Base-by-base conservation (phyloP, 2,797 vertebrate genomes). In the Myotis planiceps region DNA sequence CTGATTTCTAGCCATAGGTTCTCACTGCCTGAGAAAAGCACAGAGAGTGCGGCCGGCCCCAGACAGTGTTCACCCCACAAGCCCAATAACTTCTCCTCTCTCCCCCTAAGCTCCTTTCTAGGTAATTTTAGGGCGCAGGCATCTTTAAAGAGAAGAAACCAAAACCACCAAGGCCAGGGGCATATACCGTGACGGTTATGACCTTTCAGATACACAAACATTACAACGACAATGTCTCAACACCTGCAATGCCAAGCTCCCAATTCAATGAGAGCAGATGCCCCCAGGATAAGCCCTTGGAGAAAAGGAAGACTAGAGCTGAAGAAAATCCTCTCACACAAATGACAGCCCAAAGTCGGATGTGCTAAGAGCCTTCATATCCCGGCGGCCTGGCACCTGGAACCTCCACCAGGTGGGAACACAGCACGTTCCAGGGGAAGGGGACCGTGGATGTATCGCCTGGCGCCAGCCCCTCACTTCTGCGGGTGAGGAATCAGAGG, bases 121-220 rank as follows among this genome's bases (percentile, higher is more conserved):
- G 71, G 92, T 60, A 81, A 84, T n/a, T 93, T 39, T 68, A 29
- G 49, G 39, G 39, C 74, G 72, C 19, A 51, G 4, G 27, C n/a
- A 55, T 65, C 81, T 78, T 88, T 74, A 80, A 88, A 88, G 42
- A 85, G 29, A 91, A 10, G 42, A 94, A 90, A 85, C 18, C 29
- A 86, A 96, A 91, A 81, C 39, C 85, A 87, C 76, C 71, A 51
- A 80, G 71, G 58, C 37, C 42, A 79, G 15, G 39, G 23, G 34
- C 74, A 58, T 9, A 74, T 32, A 14, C 32, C 37, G 25, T 37
- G 65, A 68, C 14, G 42, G 25, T 29, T 51, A 74, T 45, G 55
- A 89, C n/a, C 15, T 93, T 81, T 49, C 29, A 39, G 68, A 51
- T 53, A 4, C 18, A 58, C 9, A 76, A 90, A 47, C 3, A 42